These are phyloP conservation scores for Pomatostomus ruficeps DNA, from an alignment of 2,113 vertebrate species.

Conservation along the genomic window DNA sequence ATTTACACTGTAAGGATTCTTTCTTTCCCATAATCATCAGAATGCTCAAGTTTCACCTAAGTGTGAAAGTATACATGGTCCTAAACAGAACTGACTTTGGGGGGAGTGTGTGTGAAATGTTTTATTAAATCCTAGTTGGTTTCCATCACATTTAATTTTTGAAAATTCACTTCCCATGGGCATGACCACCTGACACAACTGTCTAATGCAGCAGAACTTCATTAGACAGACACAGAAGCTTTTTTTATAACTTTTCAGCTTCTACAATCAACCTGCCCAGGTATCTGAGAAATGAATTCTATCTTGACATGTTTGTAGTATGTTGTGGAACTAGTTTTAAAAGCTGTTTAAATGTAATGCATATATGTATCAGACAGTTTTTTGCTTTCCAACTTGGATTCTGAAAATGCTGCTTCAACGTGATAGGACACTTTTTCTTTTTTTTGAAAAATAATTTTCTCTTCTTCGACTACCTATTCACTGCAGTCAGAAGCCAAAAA, in stretches of 20 bases:
- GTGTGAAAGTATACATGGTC: not conserved
- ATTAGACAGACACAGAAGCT: not conserved
- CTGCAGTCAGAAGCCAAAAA: not conserved
- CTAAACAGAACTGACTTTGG: not conserved
- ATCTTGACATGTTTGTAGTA: not conserved
- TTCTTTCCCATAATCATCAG: not conserved
- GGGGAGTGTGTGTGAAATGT: accelerated
- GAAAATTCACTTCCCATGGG: not conserved
- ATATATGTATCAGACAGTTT: not conserved
- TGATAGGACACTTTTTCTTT: not conserved
- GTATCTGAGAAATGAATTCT: not conserved
- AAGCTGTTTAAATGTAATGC: not conserved
- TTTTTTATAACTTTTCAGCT: not conserved
- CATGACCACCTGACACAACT: not conserved
- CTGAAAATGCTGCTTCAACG: not conserved
- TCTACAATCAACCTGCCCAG: not conserved
- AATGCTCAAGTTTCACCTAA: not conserved
- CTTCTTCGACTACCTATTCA: not conserved
- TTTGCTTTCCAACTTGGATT: not conserved
- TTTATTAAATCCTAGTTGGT: not conserved
- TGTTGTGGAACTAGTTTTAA: not conserved
- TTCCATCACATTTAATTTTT: not conserved
- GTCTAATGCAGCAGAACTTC: not conserved
- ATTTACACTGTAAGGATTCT: not conserved
- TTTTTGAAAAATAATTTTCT: not conserved